Base-by-base conservation (phyloP, 2,888 invertebrate species). In the Ichneumoninae sp. region DNA sequence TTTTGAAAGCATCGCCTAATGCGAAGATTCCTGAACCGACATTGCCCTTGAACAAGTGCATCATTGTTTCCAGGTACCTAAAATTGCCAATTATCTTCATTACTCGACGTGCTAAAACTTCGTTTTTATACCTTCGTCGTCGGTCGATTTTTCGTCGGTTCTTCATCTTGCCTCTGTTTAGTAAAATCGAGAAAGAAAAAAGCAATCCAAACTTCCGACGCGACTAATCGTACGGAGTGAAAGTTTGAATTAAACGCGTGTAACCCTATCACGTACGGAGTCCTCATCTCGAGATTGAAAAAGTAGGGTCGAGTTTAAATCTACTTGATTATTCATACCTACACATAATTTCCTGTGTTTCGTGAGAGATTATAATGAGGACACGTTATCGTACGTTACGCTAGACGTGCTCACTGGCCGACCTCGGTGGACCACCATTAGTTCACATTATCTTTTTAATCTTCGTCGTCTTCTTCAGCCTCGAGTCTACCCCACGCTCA, bases 11-110 rank as follows among this genome's bases (percentile, higher is more conserved):
- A 92, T 98, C 97, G 7, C 99, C 99, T 96, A 99, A 97, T 1
- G 99, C 99, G 91, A 99, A 96, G 87, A 99, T 96, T 0, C 99
- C 99, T 0, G 99, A 98, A 44, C 99, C 99, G 83, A 99, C 96
- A 94, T 99, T 99, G 16, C 98, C 99, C 93, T 98, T 98, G 92
- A 99, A 96, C 82, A 99, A 94, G 93, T 99, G 98, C 94, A 98
- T 97, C 93, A 99, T 95, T 0, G 98, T 98, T 93, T 98, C 97
- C 88, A 96, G 90, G 93, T 97, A 98, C 87, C 98, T 98, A 93
- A 75, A 94, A 91, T 83, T 76, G 68, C 57, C 75, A 66, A 65
- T 33, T 62, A n/a, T 79, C 69, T 40, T 86, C 83, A 71, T 72
- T 57, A 72, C 44, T 33, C 71, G 26, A 72, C 13, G 30, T 30